Percentiles rank a stretch among this genome's conserved stretches.
phyloP scores from a whole-genome alignment of 2,888 invertebrate species.

The Biston stratarius region DNA sequence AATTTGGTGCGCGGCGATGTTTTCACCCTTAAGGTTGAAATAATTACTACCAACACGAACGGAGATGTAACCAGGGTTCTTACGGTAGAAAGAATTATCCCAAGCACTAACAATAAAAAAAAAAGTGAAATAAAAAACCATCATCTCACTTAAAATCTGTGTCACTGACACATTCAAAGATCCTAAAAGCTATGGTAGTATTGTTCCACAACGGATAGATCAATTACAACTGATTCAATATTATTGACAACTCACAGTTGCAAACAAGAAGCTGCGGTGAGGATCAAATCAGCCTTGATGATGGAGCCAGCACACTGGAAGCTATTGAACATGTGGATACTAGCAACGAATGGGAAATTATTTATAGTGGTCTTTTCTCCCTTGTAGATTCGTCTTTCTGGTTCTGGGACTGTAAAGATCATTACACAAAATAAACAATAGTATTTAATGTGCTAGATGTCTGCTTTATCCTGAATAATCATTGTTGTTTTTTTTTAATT shows the following conservation, averaged over 20 bases:
- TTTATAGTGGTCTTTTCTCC: conserved; percentile 63
- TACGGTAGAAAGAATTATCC: conserved; percentile 75
- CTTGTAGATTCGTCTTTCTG: conserved; percentile 61
- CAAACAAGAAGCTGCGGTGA: conserved; percentile 76
- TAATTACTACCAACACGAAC: conserved; percentile 71
- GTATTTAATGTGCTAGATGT: too few relatives aligned
- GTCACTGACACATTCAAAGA: too few relatives aligned
- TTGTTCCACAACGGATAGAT: too few relatives aligned
- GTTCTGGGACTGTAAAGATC: conserved; percentile 50
- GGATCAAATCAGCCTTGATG: conserved; percentile 69
- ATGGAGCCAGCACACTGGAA: conserved; percentile 75
- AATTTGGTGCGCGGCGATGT: conserved; percentile 63
- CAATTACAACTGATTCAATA: background rate
- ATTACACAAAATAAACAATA: too few relatives aligned
- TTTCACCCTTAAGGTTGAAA: conserved; percentile 65
- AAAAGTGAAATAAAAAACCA: background rate
- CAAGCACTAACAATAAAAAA: conserved; percentile 61
- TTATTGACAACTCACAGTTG: conserved; percentile 64
- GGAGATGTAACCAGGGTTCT: conserved; percentile 73
- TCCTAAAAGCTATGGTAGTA: too few relatives aligned
- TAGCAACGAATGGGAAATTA: conserved; percentile 73
- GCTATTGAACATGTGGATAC: conserved; percentile 66
- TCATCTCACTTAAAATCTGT: too few relatives aligned
- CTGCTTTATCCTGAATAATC: too few relatives aligned
- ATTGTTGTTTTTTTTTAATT: too few relatives aligned